phyloP scores from a whole-genome alignment of 2,113 vertebrate genomes.

The Rhipidura dahli region DNA sequence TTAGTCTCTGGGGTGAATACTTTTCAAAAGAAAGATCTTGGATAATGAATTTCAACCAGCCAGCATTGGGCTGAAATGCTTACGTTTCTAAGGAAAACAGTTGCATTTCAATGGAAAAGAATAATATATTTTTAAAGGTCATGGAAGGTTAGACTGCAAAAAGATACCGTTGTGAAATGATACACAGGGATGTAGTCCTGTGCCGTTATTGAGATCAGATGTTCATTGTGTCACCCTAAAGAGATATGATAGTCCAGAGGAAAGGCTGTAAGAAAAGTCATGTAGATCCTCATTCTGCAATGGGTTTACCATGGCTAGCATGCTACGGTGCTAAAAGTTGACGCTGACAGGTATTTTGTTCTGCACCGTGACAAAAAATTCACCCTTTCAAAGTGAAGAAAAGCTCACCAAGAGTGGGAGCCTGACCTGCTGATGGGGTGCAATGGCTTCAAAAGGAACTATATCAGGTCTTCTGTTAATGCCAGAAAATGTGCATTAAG shows the following conservation, averaged over 20 bases:
- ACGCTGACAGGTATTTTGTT: neutral
- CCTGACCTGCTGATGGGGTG: neutral
- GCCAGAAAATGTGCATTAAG: neutral
- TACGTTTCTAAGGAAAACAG: neutral
- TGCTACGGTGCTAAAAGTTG: neutral
- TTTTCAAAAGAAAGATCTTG: neutral
- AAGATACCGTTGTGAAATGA: neutral
- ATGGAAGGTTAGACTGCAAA: neutral
- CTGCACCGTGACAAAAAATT: neutral
- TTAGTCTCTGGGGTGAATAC: neutral
- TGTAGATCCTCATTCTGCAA: neutral
- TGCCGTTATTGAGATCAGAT: neutral
- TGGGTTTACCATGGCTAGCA: neutral
- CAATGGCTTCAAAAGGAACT: neutral
- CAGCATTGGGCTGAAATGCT: neutral
- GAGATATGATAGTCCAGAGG: neutral
- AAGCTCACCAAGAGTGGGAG: neutral
- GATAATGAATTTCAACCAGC: conserved; percentile 23
- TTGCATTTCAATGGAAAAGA: neutral
- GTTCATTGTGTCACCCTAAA: neutral
- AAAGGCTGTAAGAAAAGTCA: neutral
- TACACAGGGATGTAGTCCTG: neutral
- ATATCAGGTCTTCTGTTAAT: neutral
- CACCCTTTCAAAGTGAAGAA: neutral
- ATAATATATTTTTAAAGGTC: neutral